These are phyloP conservation scores for Brachionus paranguensis DNA, from an alignment of 1,140 invertebrate species.

Conservation along the genomic window DNA sequence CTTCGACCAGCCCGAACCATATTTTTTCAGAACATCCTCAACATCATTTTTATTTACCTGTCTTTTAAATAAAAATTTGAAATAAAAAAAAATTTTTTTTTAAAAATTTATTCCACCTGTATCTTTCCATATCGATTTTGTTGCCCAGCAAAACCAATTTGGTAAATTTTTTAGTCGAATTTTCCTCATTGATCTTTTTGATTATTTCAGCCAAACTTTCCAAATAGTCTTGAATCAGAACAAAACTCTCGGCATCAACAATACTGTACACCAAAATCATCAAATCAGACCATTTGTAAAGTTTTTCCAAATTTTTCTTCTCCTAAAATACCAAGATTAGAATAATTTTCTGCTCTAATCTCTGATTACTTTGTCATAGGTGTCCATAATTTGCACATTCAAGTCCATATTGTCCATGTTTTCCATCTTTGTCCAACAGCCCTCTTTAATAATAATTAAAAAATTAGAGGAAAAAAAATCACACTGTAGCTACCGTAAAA, in stretches of 20 bases:
- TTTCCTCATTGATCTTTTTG: not conserved
- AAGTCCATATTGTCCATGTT: constrained; percentile 5
- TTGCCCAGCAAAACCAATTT: constrained; percentile 7
- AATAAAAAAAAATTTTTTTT: not conserved
- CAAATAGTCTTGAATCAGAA: not conserved
- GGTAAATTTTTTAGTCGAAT: not conserved
- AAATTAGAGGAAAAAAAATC: not conserved
- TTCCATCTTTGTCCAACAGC: constrained; percentile 18
- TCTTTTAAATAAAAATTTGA: not conserved
- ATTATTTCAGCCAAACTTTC: not conserved
- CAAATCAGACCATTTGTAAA: constrained; percentile 9
- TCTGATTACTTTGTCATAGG: not conserved
- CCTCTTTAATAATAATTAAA: not conserved
- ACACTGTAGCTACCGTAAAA: not conserved
- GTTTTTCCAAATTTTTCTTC: constrained; percentile 16
- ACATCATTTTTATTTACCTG: not conserved
- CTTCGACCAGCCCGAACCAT: not conserved
- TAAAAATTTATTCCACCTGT: not conserved
- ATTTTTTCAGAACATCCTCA: not conserved
- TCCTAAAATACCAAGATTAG: not conserved
- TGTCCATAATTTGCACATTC: constrained; percentile 26
- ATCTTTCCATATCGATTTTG: constrained; percentile 4
- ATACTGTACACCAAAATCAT: constrained; percentile 13
- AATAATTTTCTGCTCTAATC: not conserved
- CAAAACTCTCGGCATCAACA: not conserved